These are phyloP conservation scores for Asobara japonica DNA, from an alignment of 1,140 invertebrate species.

Conservation along the genomic window DNA sequence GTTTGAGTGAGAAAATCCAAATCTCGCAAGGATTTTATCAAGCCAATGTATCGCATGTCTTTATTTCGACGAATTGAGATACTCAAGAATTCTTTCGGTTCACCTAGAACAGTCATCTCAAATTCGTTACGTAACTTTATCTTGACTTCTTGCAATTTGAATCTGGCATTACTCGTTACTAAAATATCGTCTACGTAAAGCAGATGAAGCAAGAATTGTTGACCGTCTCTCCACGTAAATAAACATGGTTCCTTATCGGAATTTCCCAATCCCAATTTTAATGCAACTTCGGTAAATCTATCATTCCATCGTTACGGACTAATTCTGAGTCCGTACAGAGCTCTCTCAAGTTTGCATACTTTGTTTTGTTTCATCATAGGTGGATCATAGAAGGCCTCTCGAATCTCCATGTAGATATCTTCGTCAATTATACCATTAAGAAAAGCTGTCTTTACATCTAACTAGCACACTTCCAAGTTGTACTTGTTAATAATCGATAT, in stretches of 20 bases:
- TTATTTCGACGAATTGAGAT: constrained; percentile 21
- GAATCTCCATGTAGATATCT: constrained; percentile 60
- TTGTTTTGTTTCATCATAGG: neutral
- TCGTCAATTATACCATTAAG: constrained; percentile 50
- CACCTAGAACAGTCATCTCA: neutral
- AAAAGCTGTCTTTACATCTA: constrained; percentile 50
- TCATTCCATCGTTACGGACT: constrained; percentile 30
- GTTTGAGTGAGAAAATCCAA: constrained; percentile 18
- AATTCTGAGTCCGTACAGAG: constrained; percentile 26
- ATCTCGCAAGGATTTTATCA: neutral
- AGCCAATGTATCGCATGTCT: constrained; percentile 14
- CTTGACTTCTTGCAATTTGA: no score
- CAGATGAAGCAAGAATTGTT: constrained; percentile 23
- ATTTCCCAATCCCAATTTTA: constrained; percentile 15
- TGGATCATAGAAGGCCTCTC: constrained; percentile 35
- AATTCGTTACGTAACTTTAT: no score
- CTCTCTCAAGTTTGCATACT: constrained; percentile 30
- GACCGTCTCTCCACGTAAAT: constrained; percentile 43
- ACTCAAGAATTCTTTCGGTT: constrained; percentile 26
- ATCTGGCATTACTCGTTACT: no score
- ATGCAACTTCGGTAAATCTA: constrained; percentile 7
- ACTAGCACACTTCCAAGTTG: constrained; percentile 23
- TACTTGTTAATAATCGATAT: constrained; percentile 22
- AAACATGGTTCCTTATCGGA: constrained; percentile 39
- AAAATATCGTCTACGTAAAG: neutral